These are phyloP conservation scores for Hoplodrina blanda DNA, from an alignment of 2,888 invertebrate species.

Conservation along the genomic window DNA sequence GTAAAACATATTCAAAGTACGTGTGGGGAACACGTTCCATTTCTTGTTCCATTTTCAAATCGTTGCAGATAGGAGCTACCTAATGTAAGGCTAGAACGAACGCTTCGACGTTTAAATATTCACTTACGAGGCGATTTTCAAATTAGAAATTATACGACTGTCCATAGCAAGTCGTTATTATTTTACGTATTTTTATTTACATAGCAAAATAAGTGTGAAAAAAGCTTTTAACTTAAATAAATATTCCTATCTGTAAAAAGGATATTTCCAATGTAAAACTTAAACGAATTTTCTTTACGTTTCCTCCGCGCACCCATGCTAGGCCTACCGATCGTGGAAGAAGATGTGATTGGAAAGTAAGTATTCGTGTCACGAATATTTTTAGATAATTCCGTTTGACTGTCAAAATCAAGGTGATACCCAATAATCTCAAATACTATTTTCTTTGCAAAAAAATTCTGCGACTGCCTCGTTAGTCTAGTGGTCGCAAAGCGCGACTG, in stretches of 20 bases:
- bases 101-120: background rate
- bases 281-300: too few species aligned
- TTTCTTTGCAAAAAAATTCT: background rate
- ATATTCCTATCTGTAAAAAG: too few species aligned
- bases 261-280: too few species aligned
- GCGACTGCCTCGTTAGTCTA: too few species aligned
- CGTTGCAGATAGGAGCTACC: constrained; percentile 20
- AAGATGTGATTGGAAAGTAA: constrained; percentile 1
- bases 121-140: too few species aligned
- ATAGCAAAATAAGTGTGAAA: too few species aligned
- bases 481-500: too few species aligned
- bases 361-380: constrained; percentile 18
- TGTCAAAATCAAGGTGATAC: background rate
- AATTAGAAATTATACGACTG: too few species aligned
- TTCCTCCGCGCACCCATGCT: background rate
- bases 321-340: background rate
- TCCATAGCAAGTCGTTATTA: too few species aligned
- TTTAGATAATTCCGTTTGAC: constrained; percentile 8
- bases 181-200: too few species aligned
- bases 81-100: background rate
- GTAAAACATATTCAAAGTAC: constrained; percentile 41
- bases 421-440: background rate
- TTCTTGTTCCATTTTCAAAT: constrained; percentile 49
- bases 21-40: constrained; percentile 20
- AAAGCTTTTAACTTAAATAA: too few species aligned